Evolutionary conservation across 2,113 vertebrate genomes (phyloP).

Genomic region (Syngnathus floridae): DNA sequence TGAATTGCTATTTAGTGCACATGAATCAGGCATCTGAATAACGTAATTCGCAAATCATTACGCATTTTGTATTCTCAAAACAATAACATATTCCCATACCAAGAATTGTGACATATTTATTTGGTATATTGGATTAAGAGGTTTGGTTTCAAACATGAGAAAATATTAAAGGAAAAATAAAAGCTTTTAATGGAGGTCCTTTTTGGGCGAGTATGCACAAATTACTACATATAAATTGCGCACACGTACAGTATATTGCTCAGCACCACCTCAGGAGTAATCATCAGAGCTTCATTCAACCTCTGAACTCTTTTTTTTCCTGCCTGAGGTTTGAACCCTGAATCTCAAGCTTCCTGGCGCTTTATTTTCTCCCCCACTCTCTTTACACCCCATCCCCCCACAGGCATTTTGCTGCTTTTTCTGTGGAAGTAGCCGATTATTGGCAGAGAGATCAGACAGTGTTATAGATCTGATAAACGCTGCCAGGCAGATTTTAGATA

Average conservation of each 20-base stretch:
- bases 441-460: constrained; percentile 39
- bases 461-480: constrained; percentile 41
- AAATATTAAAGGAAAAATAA: not conserved
- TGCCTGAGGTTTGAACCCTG: constrained; percentile 16
- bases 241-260: not conserved
- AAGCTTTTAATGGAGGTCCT: not conserved
- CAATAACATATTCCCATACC: not conserved
- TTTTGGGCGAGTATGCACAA: not conserved
- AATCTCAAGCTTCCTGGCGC: constrained; percentile 6
- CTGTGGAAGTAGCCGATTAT: constrained; percentile 32
- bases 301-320: constrained; percentile 8
- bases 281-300: not conserved
- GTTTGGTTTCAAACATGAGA: not conserved
- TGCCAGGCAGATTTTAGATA: constrained; percentile 26
- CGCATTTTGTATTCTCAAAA: not conserved
- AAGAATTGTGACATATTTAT: not conserved
- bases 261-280: constrained; percentile 15
- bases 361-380: constrained; percentile 10
- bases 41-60: not conserved
- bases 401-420: constrained; percentile 14
- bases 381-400: constrained; percentile 22
- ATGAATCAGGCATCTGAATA: not conserved
- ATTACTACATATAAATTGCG: not conserved
- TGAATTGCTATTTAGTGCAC: constrained; percentile 2
- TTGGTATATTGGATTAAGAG: not conserved